Evolutionary conservation across 1,140 invertebrate genomes (phyloP).

Genomic region (Triops longicaudatus): DNA sequence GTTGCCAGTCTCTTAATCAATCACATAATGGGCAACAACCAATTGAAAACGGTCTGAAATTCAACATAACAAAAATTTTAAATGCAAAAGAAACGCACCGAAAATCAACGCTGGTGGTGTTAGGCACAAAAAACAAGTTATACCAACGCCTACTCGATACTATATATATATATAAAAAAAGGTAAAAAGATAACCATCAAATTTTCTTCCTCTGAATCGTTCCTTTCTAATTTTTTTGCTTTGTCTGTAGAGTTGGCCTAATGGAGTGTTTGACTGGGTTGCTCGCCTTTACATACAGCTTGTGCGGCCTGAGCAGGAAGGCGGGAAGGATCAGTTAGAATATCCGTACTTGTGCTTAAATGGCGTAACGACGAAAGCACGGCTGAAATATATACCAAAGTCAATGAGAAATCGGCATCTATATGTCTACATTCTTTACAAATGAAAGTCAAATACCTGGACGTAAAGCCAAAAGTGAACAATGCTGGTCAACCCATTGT

Average conservation of each 20-base stretch:
- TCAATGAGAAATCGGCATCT: background rate
- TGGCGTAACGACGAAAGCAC: conserved; percentile 83
- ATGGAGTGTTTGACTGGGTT: conserved; percentile 6
- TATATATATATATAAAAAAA: no score
- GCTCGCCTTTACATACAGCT: conserved; percentile 40
- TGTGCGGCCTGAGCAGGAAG: conserved; percentile 75
- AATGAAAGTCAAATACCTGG: conserved; percentile 56
- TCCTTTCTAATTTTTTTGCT: no score
- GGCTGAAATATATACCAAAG: conserved; percentile 51
- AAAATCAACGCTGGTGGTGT: no score
- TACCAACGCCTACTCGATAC: no score
- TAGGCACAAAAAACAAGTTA: no score
- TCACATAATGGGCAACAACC: no score
- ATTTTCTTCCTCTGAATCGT: no score
- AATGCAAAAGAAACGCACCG: no score
- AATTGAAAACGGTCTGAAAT: no score
- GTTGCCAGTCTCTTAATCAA: background rate
- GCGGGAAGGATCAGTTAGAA: conserved; percentile 74
- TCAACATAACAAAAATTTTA: no score
- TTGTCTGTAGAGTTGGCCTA: background rate
- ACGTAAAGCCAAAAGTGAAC: conserved; percentile 82
- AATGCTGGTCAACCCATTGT: conserved; percentile 91
- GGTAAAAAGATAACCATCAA: no score
- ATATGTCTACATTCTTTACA: background rate
- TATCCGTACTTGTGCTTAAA: conserved; percentile 85